Percentiles rank a stretch among this genome's conserved stretches.
Evolutionary conservation across 2,888 invertebrate species (phyloP).

Genomic region (Tromatobia lineatoria): DNA sequence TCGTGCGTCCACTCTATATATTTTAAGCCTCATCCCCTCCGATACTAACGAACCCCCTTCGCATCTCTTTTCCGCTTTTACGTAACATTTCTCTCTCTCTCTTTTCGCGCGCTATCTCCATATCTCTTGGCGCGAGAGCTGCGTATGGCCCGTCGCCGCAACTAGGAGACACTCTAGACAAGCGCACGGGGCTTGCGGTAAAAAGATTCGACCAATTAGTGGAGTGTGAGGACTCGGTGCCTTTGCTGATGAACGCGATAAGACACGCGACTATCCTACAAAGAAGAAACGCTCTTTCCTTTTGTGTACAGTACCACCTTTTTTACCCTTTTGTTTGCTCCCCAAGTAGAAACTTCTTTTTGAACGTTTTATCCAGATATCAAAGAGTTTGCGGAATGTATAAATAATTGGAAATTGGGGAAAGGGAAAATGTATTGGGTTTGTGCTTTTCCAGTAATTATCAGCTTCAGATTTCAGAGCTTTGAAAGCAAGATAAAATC

Average conservation of each 20-base stretch:
- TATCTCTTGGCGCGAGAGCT: constrained; percentile 53
- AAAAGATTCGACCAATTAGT: constrained; percentile 83
- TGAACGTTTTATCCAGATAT: constrained; percentile 74
- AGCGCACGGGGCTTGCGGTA: constrained; percentile 55
- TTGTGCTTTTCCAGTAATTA: no score
- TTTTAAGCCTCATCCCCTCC: constrained; percentile 24
- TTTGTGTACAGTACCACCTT: not conserved
- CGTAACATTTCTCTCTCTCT: constrained; percentile 31
- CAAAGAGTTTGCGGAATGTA: not conserved
- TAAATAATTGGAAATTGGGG: constrained; percentile 1
- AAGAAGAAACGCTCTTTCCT: constrained; percentile 20
- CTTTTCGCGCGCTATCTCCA: constrained; percentile 39
- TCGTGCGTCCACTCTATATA: constrained; percentile 45
- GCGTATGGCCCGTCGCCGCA: constrained; percentile 45
- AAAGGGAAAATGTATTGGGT: not conserved
- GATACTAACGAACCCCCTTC: constrained; percentile 38
- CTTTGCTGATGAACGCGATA: constrained; percentile 71
- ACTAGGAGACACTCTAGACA: constrained; percentile 15
- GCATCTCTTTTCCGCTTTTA: constrained; percentile 9
- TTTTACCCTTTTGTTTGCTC: not conserved
- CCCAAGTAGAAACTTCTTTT: constrained; percentile 63
- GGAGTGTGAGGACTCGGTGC: constrained; percentile 66
- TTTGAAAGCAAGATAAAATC: no score
- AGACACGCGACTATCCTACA: constrained; percentile 74
- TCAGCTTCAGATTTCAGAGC: not conserved